Base-by-base conservation (phyloP, 1,140 invertebrate genomes). In the Camponotus floridanus region DNA sequence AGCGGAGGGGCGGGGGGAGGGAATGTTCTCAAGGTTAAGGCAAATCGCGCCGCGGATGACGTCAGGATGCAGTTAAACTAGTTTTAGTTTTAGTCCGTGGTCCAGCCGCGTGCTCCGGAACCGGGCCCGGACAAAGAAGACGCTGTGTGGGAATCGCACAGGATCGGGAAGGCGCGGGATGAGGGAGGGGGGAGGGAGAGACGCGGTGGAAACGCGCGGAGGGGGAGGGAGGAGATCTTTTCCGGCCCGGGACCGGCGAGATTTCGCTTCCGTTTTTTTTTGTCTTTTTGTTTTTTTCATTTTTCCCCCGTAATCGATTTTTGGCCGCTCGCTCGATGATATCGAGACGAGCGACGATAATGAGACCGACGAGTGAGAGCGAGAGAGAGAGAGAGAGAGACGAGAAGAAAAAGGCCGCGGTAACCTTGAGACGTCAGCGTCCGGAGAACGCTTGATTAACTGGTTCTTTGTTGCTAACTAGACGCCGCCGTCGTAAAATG, bases 21-120 rank as follows among this genome's bases (percentile, higher is more conserved):
- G 90, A 90, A 73, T 90, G 91, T 85, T 93, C 94, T 93, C 94
- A 95, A 95, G 94, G 94, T 93, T 94, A 93, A 94, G 92, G 94
- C 93, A 93, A 93, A 93, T 93, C 93, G 92, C 91, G 91, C 88
- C 92, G 91, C 91, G 92, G 91, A 94, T 95, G 94, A 95, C 94
- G 94, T 95, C 94, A 94, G 90, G 92, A 94, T 94, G 94, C 94
- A 94, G 94, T 94, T 95, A 94, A 93, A 95, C 94, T 95, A 94
- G 93, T 95, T 95, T 94, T 94, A 94, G 92, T 94, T 94, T 94
- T 93, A 93, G 92, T 92, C 92, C 88, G 91, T 83, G 91, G 91
- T 91, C 91, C 91, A 89, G 88, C 86, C 87, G 48, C 48, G 48
- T 15, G 88, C 91, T 81, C 83, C 84, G 74, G 62, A 73, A 83